Base-by-base conservation (phyloP, 2,113 vertebrate genomes). In the Ornithorhynchus anatinus region DNA sequence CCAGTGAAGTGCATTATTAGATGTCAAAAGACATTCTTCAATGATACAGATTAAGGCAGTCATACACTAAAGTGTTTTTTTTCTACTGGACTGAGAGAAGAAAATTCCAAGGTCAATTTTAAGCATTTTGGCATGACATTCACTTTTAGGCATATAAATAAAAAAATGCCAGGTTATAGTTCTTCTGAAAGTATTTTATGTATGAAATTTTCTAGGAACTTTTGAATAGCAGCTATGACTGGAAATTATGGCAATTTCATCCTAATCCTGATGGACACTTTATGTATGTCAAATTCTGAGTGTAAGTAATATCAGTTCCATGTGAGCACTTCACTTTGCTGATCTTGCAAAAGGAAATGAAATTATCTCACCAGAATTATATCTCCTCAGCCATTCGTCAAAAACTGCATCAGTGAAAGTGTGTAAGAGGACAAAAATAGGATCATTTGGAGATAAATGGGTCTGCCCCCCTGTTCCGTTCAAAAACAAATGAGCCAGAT, bases 391-490 rank as follows among this genome's bases (percentile, higher is more conserved):
- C 98, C 98, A 99, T 78, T 99, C 98, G 3, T 99, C 98, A 84
- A 99, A 99, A 73, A 99, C 90, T 4, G 97, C 98, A 22, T 99
- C 98, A 1, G 97, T 99, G 88, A 94, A 99, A 11, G 97, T 96
- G 86, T 99, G 98, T 39, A 99, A 92, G 59, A 99, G 94, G 62
- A 99, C 91, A 58, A 99, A 99, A 86, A 99, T 95, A 56, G 98
- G 98, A 83, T 99, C 98, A 47, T 99, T 99, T 44, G 98, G 96
- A 13, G 98, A 99, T 67, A 99, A 86, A 82, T 99, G 96, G 6
- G 97, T 99, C 91, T 98, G 96, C 8, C 97, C 97, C 29, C 97
- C 98, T 7, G 98, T 99, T 22, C 98, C 98, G 8, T 99, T 99
- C 71, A 99, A 84, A 81, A 99, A 99, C 31, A 99, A 92, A 82